Conservation (phyloP, 1,140 invertebrate genomes). For the Magallana gigas region DNA sequence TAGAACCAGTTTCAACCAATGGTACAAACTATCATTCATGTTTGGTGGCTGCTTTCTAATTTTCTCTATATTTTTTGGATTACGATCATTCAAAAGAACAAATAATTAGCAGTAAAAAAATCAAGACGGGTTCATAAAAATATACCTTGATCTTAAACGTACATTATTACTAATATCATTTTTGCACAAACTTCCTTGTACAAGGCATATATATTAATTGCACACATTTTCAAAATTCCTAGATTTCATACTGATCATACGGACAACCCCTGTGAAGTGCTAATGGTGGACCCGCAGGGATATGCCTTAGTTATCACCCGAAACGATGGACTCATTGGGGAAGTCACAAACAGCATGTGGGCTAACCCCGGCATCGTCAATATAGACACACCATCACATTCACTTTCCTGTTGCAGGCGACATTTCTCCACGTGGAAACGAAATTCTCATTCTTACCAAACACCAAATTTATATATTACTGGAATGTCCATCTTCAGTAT, state of each 20-base stretch:
- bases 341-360: not conserved
- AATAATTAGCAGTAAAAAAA: too few species aligned
- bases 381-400: not conserved
- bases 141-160: too few species aligned
- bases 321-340: not conserved
- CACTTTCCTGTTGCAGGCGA: not conserved
- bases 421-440: not conserved
- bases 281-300: not conserved
- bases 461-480: not conserved
- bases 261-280: not conserved
- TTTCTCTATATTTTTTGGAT: too few species aligned
- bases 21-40: too few species aligned
- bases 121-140: too few species aligned
- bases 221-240: too few species aligned
- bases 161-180: too few species aligned
- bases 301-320: not conserved
- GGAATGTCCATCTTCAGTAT: not conserved
- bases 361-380: not conserved
- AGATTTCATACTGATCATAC: not conserved
- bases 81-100: too few species aligned
- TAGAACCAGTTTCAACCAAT: too few species aligned
- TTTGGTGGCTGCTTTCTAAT: too few species aligned
- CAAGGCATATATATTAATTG: not conserved
- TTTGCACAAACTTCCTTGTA: too few species aligned
- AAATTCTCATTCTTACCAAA: not conserved